Base-by-base conservation (phyloP, 2,888 invertebrate species). In the Spisula solida region DNA sequence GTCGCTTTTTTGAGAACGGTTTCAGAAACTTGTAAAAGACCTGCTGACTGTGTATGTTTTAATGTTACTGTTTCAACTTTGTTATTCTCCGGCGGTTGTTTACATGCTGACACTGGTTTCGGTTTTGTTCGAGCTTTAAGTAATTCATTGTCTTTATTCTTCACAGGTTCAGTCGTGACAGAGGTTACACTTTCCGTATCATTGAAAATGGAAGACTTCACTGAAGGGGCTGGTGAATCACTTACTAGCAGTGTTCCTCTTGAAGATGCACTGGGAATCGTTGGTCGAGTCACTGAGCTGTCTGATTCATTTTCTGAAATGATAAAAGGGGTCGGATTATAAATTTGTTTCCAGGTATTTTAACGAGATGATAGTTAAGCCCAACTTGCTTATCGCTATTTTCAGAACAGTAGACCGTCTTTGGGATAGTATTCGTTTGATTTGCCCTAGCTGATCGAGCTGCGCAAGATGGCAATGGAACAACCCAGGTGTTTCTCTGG, bases 291-390 rank as follows among this genome's bases (percentile, higher is more conserved):
- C 29, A 75, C 81, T 34, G 92, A 92, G 18, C 89, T 90, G 82
- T 92, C 92, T 4, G 92, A 92, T 48, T 92, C 92, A 18, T 84
- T 84, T 75, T 88, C 92, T 92, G 89, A 82, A 92, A 90, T 16
- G 60, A 66, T 66, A 66, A 66, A 66, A 66, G 10, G 12, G 4
- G 12, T 14, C 1, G 51, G 1, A 16, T 51, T 14, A 51, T 51
- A 51, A 51, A 16, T 16, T 51, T 51, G 51, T 16, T 51, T 47
- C 5, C 47, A 47, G 5, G 12, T n/a, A n/a, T n/a, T n/a, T n/a
- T n/a, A n/a, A n/a, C n/a, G n/a, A n/a, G n/a, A n/a, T n/a, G n/a
- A n/a, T n/a, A n/a, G n/a, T n/a, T n/a, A n/a, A n/a, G n/a, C n/a
- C n/a, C n/a, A n/a, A n/a, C n/a, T n/a, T n/a, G n/a, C n/a, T n/a